These are phyloP conservation scores for Galbula dea DNA, from an alignment of 2,113 vertebrate genomes.

Conservation along the genomic window DNA sequence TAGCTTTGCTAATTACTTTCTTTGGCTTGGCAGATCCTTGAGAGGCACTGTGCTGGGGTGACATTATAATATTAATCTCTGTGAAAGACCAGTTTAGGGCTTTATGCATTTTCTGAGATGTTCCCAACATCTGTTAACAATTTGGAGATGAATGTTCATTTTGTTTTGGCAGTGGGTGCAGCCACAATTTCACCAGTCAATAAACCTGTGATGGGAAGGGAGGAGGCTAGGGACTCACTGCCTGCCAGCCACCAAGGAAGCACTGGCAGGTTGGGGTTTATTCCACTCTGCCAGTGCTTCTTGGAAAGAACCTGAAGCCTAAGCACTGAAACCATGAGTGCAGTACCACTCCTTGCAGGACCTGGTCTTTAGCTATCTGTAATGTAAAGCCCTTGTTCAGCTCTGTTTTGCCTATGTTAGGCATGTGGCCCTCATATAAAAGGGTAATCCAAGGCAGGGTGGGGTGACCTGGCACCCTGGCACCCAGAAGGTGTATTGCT, in stretches of 20 bases:
- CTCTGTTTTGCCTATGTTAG: not conserved
- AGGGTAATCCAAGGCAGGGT: not conserved
- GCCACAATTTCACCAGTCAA: not conserved
- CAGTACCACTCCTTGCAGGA: not conserved
- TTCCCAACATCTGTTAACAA: conserved; percentile 10
- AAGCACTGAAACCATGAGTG: not conserved
- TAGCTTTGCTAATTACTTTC: not conserved
- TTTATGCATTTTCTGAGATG: not conserved
- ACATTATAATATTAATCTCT: not conserved
- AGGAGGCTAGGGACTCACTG: not conserved
- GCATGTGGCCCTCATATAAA: not conserved
- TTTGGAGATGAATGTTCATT: not conserved
- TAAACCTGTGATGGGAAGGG: not conserved
- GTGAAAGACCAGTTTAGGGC: not conserved
- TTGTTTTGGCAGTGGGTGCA: not conserved
- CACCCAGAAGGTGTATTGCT: not conserved
- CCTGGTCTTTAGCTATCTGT: not conserved
- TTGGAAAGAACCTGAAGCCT: not conserved
- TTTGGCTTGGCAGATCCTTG: not conserved
- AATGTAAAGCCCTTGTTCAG: not conserved
- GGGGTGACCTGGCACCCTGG: not conserved
- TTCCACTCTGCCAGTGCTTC: not conserved
- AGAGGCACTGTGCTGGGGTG: not conserved
- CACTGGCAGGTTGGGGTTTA: not conserved
- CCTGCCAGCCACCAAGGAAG: not conserved